Evolutionary conservation across 2,888 invertebrate genomes (phyloP).

Genomic region (Anthophora plumipes): DNA sequence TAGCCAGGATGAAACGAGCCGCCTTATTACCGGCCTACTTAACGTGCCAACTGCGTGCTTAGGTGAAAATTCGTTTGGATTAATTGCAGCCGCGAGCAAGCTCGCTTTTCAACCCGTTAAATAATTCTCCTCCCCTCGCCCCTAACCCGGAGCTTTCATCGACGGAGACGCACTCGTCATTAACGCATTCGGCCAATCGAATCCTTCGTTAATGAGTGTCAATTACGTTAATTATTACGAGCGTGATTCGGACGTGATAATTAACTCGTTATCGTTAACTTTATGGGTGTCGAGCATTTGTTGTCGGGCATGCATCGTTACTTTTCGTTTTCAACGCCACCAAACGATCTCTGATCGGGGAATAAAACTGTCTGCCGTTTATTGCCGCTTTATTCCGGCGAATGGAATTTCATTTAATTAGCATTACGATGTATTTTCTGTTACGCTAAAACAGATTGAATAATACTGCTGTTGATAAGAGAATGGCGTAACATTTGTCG

Average conservation of each 20-base stretch:
- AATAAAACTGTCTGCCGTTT: background rate
- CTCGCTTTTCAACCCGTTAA: background rate
- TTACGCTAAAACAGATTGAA: too few species aligned
- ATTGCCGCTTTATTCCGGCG: too few species aligned
- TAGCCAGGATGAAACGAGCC: slow-evolving; percentile 2
- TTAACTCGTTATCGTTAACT: slow-evolving; percentile 37
- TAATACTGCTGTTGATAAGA: too few species aligned
- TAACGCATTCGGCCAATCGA: slow-evolving; percentile 14
- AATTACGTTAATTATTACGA: slow-evolving; percentile 37
- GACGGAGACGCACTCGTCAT: slow-evolving; percentile 23
- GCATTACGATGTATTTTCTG: too few species aligned
- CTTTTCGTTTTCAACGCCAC: background rate
- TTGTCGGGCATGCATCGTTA: background rate
- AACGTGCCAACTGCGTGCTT: slow-evolving; percentile 24
- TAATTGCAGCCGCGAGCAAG: slow-evolving; percentile 11
- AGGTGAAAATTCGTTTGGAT: slow-evolving; percentile 30
- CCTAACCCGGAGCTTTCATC: slow-evolving; percentile 9
- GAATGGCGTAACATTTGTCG: too few species aligned
- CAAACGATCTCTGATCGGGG: background rate
- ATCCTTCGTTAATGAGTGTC: slow-evolving; percentile 28
- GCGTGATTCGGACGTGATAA: slow-evolving; percentile 25
- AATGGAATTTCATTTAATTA: too few species aligned
- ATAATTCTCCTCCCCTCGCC: slow-evolving; percentile 27
- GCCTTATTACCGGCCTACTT: slow-evolving; percentile 15
- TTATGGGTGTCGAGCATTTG: background rate